Evolutionary conservation across 2,888 invertebrate species (phyloP).

Genomic region (Caenorhabditis sinica): DNA sequence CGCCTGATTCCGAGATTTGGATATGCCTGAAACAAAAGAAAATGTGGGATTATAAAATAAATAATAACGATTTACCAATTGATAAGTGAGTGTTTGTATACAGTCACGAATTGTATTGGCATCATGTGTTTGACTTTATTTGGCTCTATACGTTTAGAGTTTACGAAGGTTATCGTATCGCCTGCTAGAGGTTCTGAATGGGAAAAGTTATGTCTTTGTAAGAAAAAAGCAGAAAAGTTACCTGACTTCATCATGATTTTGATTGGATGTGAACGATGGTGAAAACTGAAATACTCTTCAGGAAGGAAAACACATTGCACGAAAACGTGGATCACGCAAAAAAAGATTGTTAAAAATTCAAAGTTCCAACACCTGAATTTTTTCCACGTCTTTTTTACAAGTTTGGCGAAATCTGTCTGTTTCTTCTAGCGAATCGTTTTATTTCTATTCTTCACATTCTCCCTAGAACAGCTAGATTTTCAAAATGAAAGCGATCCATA

Average conservation of each 20-base stretch:
- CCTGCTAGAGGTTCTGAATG: background rate
- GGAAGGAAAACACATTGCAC: too few species aligned
- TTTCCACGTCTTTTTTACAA: too few species aligned
- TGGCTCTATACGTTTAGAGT: slow-evolving; percentile 8
- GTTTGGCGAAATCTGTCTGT: too few species aligned
- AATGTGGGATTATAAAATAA: too few species aligned
- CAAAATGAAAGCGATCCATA: slow-evolving; percentile 53
- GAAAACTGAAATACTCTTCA: background rate
- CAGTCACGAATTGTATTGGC: slow-evolving; percentile 38
- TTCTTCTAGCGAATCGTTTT: too few species aligned
- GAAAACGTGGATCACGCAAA: too few species aligned
- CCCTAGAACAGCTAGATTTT: background rate
- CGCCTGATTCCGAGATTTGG: slow-evolving; percentile 40
- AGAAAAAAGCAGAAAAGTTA: too few species aligned
- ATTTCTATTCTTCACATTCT: background rate
- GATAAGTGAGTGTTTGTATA: slow-evolving; percentile 14
- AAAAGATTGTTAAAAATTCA: background rate
- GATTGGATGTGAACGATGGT: background rate
- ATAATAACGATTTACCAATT: slow-evolving; percentile 29
- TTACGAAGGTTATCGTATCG: slow-evolving; percentile 33
- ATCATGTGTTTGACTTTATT: slow-evolving; percentile 47
- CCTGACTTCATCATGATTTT: background rate
- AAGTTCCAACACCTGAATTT: background rate
- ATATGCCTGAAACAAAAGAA: slow-evolving; percentile 49
- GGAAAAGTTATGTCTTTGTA: background rate